phyloP scores from a whole-genome alignment of 2,888 invertebrate species.

The Siphlonurus alternatus region DNA sequence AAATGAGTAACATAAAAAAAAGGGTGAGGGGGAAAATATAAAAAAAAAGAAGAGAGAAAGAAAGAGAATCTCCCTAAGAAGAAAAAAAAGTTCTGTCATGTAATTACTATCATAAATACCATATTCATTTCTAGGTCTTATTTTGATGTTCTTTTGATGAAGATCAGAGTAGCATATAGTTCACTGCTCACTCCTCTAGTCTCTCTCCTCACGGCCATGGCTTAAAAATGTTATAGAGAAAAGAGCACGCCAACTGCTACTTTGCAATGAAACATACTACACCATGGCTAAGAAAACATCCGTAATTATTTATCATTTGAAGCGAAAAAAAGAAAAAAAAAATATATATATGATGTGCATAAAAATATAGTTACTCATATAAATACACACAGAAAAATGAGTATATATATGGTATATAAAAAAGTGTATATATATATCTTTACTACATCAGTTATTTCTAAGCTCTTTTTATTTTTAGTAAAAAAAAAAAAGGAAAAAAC shows the following conservation, averaged over 20 bases:
- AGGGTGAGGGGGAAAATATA: background rate
- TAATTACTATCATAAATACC: conserved; percentile 3
- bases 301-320: conserved; percentile 4
- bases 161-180: background rate
- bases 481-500: background rate
- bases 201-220: background rate
- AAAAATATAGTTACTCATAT: too few relatives aligned
- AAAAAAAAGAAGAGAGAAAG: background rate
- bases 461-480: background rate
- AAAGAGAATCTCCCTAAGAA: background rate
- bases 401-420: too few relatives aligned
- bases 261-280: background rate
- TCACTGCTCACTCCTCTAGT: background rate
- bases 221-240: background rate
- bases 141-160: conserved; percentile 2
- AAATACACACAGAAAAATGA: too few relatives aligned
- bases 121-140: conserved; percentile 3
- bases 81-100: background rate
- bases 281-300: conserved; percentile 3
- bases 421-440: background rate
- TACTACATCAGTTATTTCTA: background rate
- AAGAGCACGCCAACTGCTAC: conserved; percentile 1
- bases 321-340: background rate
- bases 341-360: background rate
- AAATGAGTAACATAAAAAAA: background rate